phyloP scores from a whole-genome alignment of 1,140 invertebrate species.

The Latrodectus geometricus region DNA sequence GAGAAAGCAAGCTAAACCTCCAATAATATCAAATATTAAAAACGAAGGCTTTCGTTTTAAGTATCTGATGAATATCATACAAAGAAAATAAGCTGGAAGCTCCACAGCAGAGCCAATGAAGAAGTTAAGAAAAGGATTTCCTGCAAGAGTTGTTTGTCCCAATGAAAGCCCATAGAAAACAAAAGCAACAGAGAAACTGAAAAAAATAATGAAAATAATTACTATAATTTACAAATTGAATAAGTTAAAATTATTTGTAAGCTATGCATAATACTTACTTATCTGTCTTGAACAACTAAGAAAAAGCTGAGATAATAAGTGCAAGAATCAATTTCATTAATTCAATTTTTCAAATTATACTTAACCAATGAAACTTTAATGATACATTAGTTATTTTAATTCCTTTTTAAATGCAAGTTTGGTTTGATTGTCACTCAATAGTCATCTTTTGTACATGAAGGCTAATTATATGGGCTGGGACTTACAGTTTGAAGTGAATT shows the following conservation, averaged over 20 bases:
- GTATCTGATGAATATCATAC: slow-evolving; percentile 75
- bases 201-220: slow-evolving; percentile 63
- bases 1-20: slow-evolving; percentile 73
- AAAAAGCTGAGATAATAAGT: neutral
- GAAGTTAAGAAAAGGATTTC: slow-evolving; percentile 82
- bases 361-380: no score
- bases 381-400: no score
- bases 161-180: slow-evolving; percentile 86
- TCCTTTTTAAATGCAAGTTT: no score
- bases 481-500: no score
- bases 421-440: no score
- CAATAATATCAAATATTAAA: slow-evolving; percentile 64
- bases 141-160: slow-evolving; percentile 80
- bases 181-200: slow-evolving; percentile 83
- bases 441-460: no score
- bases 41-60: slow-evolving; percentile 61
- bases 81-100: slow-evolving; percentile 80
- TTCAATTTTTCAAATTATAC: neutral
- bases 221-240: neutral
- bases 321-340: neutral
- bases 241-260: no score
- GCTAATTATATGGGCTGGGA: no score
- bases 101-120: slow-evolving; percentile 81
- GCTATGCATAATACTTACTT: no score
- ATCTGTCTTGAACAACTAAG: no score